These are phyloP conservation scores for Phrynosoma platyrhinos DNA, from an alignment of 2,113 vertebrate species.

Conservation along the genomic window DNA sequence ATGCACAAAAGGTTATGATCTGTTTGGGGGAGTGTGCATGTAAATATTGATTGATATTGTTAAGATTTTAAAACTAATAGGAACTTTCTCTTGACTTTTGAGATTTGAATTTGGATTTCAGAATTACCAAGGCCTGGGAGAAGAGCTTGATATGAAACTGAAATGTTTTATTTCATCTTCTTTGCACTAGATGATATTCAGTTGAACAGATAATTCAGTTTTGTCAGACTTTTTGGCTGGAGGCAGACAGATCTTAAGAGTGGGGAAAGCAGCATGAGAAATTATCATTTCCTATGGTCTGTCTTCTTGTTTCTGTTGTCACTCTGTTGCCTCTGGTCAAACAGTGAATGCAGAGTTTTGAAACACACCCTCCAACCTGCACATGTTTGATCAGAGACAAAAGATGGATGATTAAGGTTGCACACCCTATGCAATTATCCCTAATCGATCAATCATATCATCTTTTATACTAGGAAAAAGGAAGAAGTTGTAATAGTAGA, in stretches of 20 bases:
- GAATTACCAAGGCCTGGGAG: not conserved
- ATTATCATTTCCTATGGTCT: not conserved
- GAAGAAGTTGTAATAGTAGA: not conserved
- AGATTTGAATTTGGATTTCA: not conserved
- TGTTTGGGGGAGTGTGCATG: conserved; percentile 11
- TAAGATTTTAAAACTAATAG: not conserved
- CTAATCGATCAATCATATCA: not conserved
- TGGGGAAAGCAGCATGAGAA: not conserved
- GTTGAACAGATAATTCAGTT: not conserved
- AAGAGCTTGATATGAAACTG: not conserved
- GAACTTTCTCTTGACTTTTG: not conserved
- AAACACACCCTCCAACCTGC: not conserved
- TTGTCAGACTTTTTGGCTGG: conserved; percentile 7
- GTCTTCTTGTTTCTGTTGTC: not conserved
- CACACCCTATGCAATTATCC: not conserved
- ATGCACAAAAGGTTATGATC: not conserved
- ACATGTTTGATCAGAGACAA: not conserved
- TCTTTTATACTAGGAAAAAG: not conserved
- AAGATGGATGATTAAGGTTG: not conserved
- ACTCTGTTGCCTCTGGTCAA: not conserved
- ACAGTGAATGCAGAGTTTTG: not conserved
- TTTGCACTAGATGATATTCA: not conserved
- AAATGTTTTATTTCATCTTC: not conserved
- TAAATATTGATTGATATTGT: conserved; percentile 30
- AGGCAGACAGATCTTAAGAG: not conserved